Evolutionary conservation across 2,797 vertebrate species (phyloP).

Genomic region (Linurgus olivaceus): DNA sequence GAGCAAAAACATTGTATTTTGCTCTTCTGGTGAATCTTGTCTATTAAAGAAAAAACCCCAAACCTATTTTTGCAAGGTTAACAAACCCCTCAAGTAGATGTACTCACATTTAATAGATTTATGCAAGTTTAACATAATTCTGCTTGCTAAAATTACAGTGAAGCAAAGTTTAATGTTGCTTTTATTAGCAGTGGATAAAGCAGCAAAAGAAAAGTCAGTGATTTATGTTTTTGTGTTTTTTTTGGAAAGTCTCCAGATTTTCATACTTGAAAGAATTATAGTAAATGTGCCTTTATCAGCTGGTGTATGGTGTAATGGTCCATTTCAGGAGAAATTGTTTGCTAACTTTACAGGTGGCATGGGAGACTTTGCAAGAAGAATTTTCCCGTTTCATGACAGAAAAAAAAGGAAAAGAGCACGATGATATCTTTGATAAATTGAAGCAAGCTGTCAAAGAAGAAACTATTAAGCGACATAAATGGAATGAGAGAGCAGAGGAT

Average conservation of each 20-base stretch:
- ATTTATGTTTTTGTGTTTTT: neutral
- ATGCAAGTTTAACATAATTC: neutral
- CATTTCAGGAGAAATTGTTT: neutral
- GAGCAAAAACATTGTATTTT: neutral
- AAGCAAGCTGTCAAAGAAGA: conserved; percentile 98
- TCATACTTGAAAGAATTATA: neutral
- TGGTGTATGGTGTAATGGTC: neutral
- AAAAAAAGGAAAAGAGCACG: conserved; percentile 93
- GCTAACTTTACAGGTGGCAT: conserved; percentile 85
- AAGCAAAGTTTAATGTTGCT: neutral
- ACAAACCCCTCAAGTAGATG: neutral
- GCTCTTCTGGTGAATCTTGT: neutral
- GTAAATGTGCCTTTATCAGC: neutral
- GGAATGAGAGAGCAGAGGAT: conserved; percentile 95
- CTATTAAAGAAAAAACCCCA: neutral
- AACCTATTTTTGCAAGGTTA: neutral
- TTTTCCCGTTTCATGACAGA: conserved; percentile 98
- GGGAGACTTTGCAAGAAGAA: conserved; percentile 97
- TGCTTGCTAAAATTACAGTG: neutral
- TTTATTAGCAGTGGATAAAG: neutral
- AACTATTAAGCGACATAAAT: conserved; percentile 95
- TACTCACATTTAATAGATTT: neutral
- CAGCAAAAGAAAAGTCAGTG: neutral
- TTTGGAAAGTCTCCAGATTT: neutral
- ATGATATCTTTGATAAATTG: conserved; percentile 97